Conservation (phyloP, 1,140 invertebrate species). For the Andricus grossulariae region DNA sequence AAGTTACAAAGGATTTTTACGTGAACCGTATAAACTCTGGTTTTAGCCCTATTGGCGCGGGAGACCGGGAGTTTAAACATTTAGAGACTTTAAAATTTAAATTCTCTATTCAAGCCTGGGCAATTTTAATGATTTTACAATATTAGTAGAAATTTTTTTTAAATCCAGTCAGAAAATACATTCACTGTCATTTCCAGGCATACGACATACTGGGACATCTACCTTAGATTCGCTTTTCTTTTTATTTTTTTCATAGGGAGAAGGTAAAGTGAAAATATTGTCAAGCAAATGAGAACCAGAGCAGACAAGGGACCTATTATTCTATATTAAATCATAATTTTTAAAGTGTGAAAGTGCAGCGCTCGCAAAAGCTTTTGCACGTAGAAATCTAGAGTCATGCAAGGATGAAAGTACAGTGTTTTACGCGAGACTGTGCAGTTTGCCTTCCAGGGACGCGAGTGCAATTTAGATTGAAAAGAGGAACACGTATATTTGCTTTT, state of each 20-base stretch:
- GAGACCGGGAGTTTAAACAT: too few species aligned
- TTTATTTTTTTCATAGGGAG: background rate
- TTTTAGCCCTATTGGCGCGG: too few species aligned
- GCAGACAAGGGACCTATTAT: background rate
- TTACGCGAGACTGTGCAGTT: constrained; percentile 2
- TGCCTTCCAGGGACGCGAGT: background rate
- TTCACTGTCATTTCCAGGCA: too few species aligned
- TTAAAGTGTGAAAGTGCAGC: constrained; percentile 3
- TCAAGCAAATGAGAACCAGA: background rate
- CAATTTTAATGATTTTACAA: too few species aligned
- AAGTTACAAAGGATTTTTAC: too few species aligned
- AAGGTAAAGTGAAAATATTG: background rate
- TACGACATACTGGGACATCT: too few species aligned
- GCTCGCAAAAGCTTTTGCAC: background rate
- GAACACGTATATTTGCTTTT: constrained; percentile 7
- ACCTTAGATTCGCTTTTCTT: background rate
- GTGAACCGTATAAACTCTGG: too few species aligned
- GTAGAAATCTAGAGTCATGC: constrained; percentile 1
- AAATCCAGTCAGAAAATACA: too few species aligned
- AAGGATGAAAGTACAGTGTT: constrained; percentile 30
- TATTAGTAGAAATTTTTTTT: too few species aligned
- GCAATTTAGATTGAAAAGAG: constrained; percentile 20
- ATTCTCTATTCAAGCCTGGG: too few species aligned
- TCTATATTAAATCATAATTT: background rate
- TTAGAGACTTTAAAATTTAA: too few species aligned